These are phyloP conservation scores for Poeciliopsis occidentalis DNA, from an alignment of 2,113 vertebrate species.

Conservation along the genomic window DNA sequence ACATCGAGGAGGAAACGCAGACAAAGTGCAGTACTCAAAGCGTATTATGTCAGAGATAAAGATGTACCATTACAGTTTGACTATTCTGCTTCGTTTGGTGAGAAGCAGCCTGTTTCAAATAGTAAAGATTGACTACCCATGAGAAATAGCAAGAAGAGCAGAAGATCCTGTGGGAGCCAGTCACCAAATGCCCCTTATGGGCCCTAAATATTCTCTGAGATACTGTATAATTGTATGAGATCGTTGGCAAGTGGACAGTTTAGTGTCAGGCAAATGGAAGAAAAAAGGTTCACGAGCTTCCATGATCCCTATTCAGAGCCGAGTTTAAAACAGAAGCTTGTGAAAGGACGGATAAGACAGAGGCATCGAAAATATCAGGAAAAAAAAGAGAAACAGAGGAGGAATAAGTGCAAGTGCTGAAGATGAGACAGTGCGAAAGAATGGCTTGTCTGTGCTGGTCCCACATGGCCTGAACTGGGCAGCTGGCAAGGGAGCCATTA, in stretches of 20 bases:
- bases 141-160: constrained; percentile 45
- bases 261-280: constrained; percentile 32
- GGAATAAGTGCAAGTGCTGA: constrained; percentile 5
- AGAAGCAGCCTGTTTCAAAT: constrained; percentile 46
- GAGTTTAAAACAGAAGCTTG: constrained; percentile 44
- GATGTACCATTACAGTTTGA: constrained; percentile 58
- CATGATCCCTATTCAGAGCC: constrained; percentile 46
- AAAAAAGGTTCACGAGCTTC: constrained; percentile 36
- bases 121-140: constrained; percentile 47
- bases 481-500: constrained; percentile 79
- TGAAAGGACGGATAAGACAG: neutral
- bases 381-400: constrained; percentile 3
- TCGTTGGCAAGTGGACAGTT: constrained; percentile 35
- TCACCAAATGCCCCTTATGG: constrained; percentile 50
- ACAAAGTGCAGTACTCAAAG: constrained; percentile 35
- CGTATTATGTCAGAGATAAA: constrained; percentile 59
- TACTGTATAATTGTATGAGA: constrained; percentile 32
- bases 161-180: constrained; percentile 43
- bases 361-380: neutral
- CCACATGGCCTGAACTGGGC: constrained; percentile 77
- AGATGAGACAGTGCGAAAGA: constrained; percentile 58
- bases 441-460: constrained; percentile 65
- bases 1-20: constrained; percentile 15
- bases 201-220: constrained; percentile 34
- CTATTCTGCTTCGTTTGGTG: constrained; percentile 41